Conservation (phyloP, 2,797 vertebrate genomes). For the Acanthurus lineatus region DNA sequence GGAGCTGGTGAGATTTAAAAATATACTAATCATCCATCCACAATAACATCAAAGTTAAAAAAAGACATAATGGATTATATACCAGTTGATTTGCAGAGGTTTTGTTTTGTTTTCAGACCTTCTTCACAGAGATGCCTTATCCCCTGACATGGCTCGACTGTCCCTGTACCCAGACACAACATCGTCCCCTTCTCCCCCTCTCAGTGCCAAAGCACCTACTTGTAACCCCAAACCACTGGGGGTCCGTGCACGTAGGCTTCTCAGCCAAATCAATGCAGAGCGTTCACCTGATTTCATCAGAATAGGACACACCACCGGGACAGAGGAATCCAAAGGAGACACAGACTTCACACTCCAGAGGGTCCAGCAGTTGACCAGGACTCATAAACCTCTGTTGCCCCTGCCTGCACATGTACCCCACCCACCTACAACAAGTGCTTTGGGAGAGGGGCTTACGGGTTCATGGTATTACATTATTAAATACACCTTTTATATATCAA, state of each 20-base stretch:
- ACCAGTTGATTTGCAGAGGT: neutral
- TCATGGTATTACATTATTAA: conserved; percentile 55
- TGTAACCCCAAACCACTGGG: conserved; percentile 54
- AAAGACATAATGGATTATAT: neutral
- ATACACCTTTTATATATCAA: neutral
- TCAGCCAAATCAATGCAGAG: conserved; percentile 56
- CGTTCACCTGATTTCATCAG: conserved; percentile 34
- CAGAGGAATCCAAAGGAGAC: conserved; percentile 26
- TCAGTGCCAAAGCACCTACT: conserved; percentile 37
- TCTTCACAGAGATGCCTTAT: conserved; percentile 39
- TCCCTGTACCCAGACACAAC: conserved; percentile 75
- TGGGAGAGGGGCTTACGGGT: conserved; percentile 20
- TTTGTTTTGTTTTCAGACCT: conserved; percentile 61
- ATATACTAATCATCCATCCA: neutral
- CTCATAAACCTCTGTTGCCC: conserved; percentile 10
- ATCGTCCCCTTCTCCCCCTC: conserved; percentile 80
- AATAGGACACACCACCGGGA: conserved; percentile 35
- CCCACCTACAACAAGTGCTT: conserved; percentile 60
- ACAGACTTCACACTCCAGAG: conserved; percentile 24
- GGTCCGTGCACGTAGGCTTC: conserved; percentile 69
- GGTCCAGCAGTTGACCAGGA: conserved; percentile 32
- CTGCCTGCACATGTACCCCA: conserved; percentile 31
- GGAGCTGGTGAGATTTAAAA: neutral
- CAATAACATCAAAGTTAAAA: neutral
- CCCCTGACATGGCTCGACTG: conserved; percentile 51